Base-by-base conservation (phyloP, 1,140 invertebrate genomes). In the Aradophagus sp. region DNA sequence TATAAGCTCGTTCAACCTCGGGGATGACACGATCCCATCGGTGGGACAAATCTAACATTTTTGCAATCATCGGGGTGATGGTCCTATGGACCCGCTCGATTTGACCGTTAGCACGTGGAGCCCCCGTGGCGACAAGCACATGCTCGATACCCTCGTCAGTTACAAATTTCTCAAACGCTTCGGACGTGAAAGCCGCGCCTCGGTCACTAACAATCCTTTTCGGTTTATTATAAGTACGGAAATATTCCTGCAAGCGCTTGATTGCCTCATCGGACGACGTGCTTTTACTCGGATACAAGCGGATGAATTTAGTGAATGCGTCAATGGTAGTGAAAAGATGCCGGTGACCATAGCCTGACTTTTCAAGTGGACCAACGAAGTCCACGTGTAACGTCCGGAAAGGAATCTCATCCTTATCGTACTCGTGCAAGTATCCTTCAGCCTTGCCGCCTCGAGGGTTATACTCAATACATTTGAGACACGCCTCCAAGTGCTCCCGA, bases 51-150 rank as follows among this genome's bases (percentile, higher is more conserved):
- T 48, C 45, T 0, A 32, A 14, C 6, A 76, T 10, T 61, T 78
- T 78, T 1, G 61, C 39, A 5, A 79, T 34, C 52, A 77, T 74
- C 1, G 73, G 61, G 3, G 67, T 59, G 3, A 84, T 53, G 1
- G 59, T 42, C 10, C 77, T 23, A 62, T 84, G 78, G n/a, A 78
- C 61, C 1, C 75, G 53, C 31, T 84, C 78, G 1, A 77, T 58
- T 26, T 82, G 65, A 8, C 77, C 80, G 44, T 82, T 84, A 3
- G 78, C 65, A 16, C 69, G 61, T 0, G 78, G 80, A 0, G 58
- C 72, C 0, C 68, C 74, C 2, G 53, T 52, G 0, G 70, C 74
- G 1, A 73, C 55, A 11, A 70, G 13, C 3, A 68, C 42, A 2
- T 67, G 70, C 10, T 45, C 20, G 1, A 74, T 44, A 1, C 2